Conservation (phyloP, 23 tunicate species). For the Trididemnum nubilum region DNA sequence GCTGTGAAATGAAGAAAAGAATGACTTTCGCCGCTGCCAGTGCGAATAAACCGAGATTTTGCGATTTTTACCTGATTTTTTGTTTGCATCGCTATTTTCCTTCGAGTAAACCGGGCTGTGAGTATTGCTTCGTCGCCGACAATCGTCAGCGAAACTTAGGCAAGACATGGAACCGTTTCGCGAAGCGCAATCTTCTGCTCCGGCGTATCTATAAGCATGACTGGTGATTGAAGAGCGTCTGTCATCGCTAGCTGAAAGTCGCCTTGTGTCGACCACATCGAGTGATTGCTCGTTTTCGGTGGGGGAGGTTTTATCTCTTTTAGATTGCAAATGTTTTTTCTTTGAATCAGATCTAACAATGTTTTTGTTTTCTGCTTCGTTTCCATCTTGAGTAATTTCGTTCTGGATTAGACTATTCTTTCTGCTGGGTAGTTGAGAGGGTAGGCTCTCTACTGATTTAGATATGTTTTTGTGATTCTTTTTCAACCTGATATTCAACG, state of each 20-base stretch:
- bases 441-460: conserved; percentile 26
- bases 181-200: conserved; percentile 26
- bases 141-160: conserved; percentile 26
- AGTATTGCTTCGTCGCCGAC: conserved; percentile 2
- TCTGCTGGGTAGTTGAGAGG: not conserved
- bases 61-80: not conserved
- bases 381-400: not conserved
- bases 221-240: conserved; percentile 15
- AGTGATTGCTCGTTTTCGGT: not conserved
- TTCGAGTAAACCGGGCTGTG: not conserved
- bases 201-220: conserved; percentile 8
- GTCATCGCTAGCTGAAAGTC: not conserved
- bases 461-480: not conserved
- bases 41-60: conserved; percentile 24
- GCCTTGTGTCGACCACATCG: not conserved
- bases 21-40: conserved; percentile 47
- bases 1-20: conserved; percentile 41
- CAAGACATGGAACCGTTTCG: conserved; percentile 49
- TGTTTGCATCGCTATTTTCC: not conserved
- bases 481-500: not conserved
- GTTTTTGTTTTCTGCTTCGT: not conserved
- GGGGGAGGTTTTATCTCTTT: not conserved
- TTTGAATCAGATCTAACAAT: not conserved
- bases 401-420: not conserved
- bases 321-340: not conserved